Evolutionary conservation across 1,140 invertebrate species (phyloP).

Genomic region (Hetaerina americana): DNA sequence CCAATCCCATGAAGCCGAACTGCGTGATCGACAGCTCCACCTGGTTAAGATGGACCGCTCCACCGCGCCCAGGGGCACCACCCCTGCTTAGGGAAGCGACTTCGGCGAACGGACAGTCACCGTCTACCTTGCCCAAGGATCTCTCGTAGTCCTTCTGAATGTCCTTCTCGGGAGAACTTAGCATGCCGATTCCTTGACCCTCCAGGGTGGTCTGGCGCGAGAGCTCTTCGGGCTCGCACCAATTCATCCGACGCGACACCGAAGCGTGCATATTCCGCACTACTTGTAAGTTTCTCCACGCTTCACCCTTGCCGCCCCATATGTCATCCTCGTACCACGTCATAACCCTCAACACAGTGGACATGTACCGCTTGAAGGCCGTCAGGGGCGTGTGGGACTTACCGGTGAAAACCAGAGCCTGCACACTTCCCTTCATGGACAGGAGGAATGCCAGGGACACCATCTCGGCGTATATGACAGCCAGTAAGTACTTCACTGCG

Average conservation of each 20-base stretch:
- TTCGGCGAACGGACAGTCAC: neutral
- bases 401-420: neutral
- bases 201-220: neutral
- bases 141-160: neutral
- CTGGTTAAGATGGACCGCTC: neutral
- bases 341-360: slow-evolving; percentile 29
- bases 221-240: slow-evolving; percentile 12
- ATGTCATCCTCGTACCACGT: slow-evolving; percentile 38
- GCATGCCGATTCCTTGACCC: neutral
- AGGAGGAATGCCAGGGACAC: neutral
- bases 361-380: slow-evolving; percentile 31
- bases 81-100: neutral
- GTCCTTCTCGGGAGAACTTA: neutral
- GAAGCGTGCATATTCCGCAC: slow-evolving; percentile 33
- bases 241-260: slow-evolving; percentile 24
- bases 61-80: too few species aligned
- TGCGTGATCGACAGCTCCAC: neutral
- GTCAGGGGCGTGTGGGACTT: neutral
- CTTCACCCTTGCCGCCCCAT: slow-evolving; percentile 28
- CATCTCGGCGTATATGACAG: neutral
- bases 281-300: slow-evolving; percentile 28
- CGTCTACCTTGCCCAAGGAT: neutral
- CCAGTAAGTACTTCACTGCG: neutral
- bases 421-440: neutral
- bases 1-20: slow-evolving; percentile 60